Base-by-base conservation (phyloP, 2,113 vertebrate genomes). In the Hemiscyllium ocellatum region DNA sequence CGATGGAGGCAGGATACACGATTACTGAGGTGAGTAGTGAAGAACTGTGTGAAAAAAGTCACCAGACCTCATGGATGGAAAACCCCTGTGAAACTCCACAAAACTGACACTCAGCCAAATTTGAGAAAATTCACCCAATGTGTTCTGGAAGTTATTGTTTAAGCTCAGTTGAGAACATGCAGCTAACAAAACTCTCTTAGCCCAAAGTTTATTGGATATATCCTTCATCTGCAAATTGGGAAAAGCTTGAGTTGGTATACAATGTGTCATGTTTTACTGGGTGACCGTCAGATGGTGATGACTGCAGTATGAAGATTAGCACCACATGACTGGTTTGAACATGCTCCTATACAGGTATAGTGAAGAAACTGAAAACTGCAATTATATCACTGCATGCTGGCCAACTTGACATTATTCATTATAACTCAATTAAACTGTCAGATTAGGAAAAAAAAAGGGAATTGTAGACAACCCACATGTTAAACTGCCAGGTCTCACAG, bases 321-420 rank as follows among this genome's bases (percentile, higher is more conserved):
- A 91, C n/a, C 33, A 20, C 56, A 66, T 91, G 65, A 91, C 89
- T 61, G 33, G 61, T 61, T 37, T 66, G 61, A 37, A 47, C 89
- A 93, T 20, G 15, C 65, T 93, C 20, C 0, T 42, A 70, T 95
- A 22, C 5, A 52, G 42, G 3, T 50, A 24, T 47, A 52, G 42
- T 52, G 47, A 50, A 72, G 66, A 72, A 72, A 6, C 47, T 33
- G 29, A 15, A 61, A 26, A 17, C 12, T 61, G 50, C 68, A 52
- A 70, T 76, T 95, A 72, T 47, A 65, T 52, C 80, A 83, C 17
- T n/a, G 29, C 69, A 76, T 52, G 68, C 94, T 95, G 94, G 29
- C 94, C 69, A 76, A 68, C 42, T 12, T 95, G 68, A 50, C 69
- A 95, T 72, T 76, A 52, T 76, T 95, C 68, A 95, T 52, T 95